Evolutionary conservation across 1,140 invertebrate species (phyloP).

Genomic region (Bombus confusus): DNA sequence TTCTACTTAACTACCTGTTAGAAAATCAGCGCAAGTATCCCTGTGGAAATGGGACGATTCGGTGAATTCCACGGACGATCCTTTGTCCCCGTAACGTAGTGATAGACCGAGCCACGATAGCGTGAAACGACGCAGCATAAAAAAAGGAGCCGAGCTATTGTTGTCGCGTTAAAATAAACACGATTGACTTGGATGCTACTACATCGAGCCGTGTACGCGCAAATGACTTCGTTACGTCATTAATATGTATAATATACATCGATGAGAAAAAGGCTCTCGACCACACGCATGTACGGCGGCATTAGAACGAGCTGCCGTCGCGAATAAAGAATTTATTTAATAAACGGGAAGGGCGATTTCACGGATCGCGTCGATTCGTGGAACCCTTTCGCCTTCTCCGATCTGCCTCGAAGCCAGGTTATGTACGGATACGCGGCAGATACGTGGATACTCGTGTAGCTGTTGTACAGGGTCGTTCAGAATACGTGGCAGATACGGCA

Average conservation of each 20-base stretch:
- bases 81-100: background rate
- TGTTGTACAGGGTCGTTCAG: too few species aligned
- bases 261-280: background rate
- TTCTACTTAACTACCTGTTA: background rate
- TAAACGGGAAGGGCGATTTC: background rate
- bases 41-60: background rate
- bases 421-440: too few species aligned
- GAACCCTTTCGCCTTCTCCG: background rate
- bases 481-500: too few species aligned
- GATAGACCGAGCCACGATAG: background rate
- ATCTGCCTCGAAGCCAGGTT: too few species aligned
- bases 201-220: slow-evolving; percentile 20
- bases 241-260: background rate
- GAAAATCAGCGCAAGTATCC: background rate
- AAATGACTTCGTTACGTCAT: slow-evolving; percentile 34
- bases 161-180: slow-evolving; percentile 47
- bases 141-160: slow-evolving; percentile 50
- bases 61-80: background rate
- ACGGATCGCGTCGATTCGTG: background rate
- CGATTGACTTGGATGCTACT: slow-evolving; percentile 24
- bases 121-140: slow-evolving; percentile 29
- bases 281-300: background rate
- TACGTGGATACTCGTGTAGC: too few species aligned
- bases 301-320: background rate
- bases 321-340: background rate